phyloP scores from a whole-genome alignment of 1,140 invertebrate genomes.

The Pogonomyrmex californicus region DNA sequence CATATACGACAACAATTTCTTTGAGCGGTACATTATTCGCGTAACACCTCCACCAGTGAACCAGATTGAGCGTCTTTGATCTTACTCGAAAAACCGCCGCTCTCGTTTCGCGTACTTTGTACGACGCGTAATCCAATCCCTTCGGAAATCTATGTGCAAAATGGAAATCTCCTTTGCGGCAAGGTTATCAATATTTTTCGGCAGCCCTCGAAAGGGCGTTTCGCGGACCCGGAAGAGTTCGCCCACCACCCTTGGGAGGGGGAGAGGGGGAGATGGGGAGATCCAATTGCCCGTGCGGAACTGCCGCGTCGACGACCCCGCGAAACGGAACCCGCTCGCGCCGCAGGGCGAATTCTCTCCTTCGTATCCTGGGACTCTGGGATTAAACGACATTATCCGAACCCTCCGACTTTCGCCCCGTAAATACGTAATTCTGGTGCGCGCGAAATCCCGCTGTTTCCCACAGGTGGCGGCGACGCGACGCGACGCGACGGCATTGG shows the following conservation, averaged over 20 bases:
- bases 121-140: conserved; percentile 42
- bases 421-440: conserved; percentile 82
- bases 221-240: conserved; percentile 13
- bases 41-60: conserved; percentile 21
- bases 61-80: conserved; percentile 49
- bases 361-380: conserved; percentile 70
- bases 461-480: conserved; percentile 52
- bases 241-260: conserved; percentile 8
- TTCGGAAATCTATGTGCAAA: conserved; percentile 57
- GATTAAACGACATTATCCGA: conserved; percentile 81
- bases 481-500: background rate
- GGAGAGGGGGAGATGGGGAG: background rate
- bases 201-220: conserved; percentile 28
- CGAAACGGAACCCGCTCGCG: conserved; percentile 54
- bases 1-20: conserved; percentile 19
- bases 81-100: conserved; percentile 38
- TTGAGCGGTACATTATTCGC: conserved; percentile 40
- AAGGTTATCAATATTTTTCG: conserved; percentile 61
- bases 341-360: conserved; percentile 49
- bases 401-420: conserved; percentile 79
- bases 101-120: conserved; percentile 24
- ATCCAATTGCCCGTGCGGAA: conserved; percentile 59
- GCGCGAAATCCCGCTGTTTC: conserved; percentile 73
- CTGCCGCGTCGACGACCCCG: conserved; percentile 28
- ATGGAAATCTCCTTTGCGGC: conserved; percentile 31